Conservation (phyloP, 2,797 vertebrate species). For the Cynopterus sphinx region DNA sequence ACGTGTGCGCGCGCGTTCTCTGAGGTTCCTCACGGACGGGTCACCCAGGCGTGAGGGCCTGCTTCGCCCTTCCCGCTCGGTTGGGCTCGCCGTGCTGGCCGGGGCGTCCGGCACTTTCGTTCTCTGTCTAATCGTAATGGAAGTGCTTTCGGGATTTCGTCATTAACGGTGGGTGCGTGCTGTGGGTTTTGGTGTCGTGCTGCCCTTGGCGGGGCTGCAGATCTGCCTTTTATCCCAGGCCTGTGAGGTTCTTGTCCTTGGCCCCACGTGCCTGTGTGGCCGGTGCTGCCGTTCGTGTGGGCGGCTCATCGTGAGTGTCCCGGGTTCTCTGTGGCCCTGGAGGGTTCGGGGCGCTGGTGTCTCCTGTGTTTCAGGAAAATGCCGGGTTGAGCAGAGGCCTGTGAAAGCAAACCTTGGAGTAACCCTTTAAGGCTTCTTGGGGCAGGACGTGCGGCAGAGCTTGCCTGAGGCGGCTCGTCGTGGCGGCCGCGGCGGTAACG, state of each 20-base stretch:
- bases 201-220: background rate
- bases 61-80: background rate
- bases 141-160: background rate
- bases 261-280: too few relatives aligned
- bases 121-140: background rate
- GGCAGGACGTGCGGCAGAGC: background rate
- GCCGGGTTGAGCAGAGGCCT: background rate
- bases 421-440: background rate
- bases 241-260: background rate
- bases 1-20: too few relatives aligned
- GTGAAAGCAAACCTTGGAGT: background rate
- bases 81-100: too few relatives aligned
- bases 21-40: background rate
- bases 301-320: too few relatives aligned
- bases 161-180: background rate
- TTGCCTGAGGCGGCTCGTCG: background rate
- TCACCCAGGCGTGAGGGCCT: too few relatives aligned
- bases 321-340: background rate
- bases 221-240: background rate
- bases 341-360: background rate
- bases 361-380: background rate
- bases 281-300: too few relatives aligned
- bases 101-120: too few relatives aligned
- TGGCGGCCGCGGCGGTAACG: too few relatives aligned
- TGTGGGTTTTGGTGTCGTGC: background rate